Evolutionary conservation across 1,140 invertebrate genomes (phyloP), one percentile per base, ranked within the genome.

Genomic region (Conus ventricosus): DNA sequence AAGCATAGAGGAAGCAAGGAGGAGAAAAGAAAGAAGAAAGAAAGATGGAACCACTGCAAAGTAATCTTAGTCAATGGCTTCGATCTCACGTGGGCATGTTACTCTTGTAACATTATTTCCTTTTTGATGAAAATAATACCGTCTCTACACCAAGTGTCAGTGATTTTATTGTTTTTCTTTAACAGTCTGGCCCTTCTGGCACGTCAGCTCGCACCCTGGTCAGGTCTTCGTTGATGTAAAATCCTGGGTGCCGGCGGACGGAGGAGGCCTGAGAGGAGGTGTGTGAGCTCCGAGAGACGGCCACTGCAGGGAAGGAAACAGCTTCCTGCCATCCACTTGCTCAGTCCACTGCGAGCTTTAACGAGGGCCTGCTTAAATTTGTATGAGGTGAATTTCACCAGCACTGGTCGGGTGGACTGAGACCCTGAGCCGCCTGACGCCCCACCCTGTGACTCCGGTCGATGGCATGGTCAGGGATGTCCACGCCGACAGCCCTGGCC

Each of bases 221-320:
- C 25, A 84, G 53, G 63, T 84, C 83, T 13, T 84, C 83, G 83
- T 84, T 84, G 23, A 84, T 60, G 83, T 17, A 84, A 54, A n/a
- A 84, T 84, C 55, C 57, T 84, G 4, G n/a, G 83, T 10, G 27
- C 15, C 8, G 55, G 63, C 20, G 6, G 75, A 23, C 75, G 4
- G 10, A 10, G 23, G 27, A 25, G 75, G 23, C 10, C 23, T n/a
- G 27, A 10, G 23, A 23, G 1, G 60, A 63, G 60, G 60, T 13
- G 1, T n/a, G n/a, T 13, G 11, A 63, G 60, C 11, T 11, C 11
- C 11, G 1, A 78, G 75, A n/a, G 75, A 78, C 27, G 75, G 75
- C 75, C 75, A 78, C 10, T 78, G 10, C 23, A 78, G 23, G 15
- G 23, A 25, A 5, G 75, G 5, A n/a, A 78, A 78, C 23, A 78